Conservation (phyloP, 2,797 vertebrate species). For the Anas flavirostris region DNA sequence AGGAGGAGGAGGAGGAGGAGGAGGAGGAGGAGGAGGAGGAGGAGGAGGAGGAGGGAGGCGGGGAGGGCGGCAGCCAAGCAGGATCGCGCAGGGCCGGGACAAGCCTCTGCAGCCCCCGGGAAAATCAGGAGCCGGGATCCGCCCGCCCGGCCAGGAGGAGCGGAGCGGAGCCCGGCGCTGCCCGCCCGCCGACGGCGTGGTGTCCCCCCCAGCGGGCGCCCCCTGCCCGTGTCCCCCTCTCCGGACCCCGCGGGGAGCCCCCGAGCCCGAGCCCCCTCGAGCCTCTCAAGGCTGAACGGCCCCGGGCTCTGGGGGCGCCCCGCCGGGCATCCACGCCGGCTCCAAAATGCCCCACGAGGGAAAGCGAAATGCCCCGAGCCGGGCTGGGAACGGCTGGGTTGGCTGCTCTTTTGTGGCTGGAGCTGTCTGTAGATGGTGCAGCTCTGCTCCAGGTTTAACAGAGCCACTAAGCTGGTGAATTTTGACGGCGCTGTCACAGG, state of each 20-base stretch:
- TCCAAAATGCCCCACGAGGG: background rate
- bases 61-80: slow-evolving; percentile 57
- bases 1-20: too few species aligned
- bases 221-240: background rate
- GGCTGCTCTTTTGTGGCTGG: background rate
- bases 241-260: background rate
- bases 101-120: slow-evolving; percentile 66
- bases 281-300: background rate
- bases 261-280: background rate
- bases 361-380: accelerated
- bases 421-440: background rate
- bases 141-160: slow-evolving; percentile 38
- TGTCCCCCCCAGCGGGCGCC: background rate
- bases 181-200: background rate
- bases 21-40: background rate
- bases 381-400: background rate
- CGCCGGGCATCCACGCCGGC: accelerated
- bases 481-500: background rate
- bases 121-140: slow-evolving; percentile 70
- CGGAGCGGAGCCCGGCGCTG: slow-evolving; percentile 67
- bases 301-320: background rate
- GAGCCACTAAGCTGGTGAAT: background rate
- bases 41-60: slow-evolving; percentile 28
- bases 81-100: slow-evolving; percentile 63
- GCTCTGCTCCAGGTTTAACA: background rate